Evolutionary conservation across 2,113 vertebrate genomes (phyloP).

Genomic region (Nothoprocta pentlandii): DNA sequence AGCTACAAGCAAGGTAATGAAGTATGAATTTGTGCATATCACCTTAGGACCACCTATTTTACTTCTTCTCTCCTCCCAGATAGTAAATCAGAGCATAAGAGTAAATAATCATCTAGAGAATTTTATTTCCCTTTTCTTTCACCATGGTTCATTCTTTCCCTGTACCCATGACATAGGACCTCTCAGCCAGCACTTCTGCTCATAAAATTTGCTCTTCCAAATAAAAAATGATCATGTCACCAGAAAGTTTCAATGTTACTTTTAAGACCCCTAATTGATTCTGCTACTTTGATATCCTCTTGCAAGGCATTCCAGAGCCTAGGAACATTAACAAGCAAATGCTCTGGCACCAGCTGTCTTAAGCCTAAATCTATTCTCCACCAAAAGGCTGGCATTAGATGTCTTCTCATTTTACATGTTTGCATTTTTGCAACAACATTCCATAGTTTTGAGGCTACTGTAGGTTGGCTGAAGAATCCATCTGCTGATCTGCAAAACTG

Average conservation of each 20-base stretch:
- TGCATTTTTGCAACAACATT: constrained; percentile 65
- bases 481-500: not conserved
- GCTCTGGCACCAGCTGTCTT: constrained; percentile 69
- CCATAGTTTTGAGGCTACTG: constrained; percentile 32
- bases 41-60: not conserved
- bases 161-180: not conserved
- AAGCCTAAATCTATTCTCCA: constrained; percentile 66
- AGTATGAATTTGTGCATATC: not conserved
- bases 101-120: not conserved
- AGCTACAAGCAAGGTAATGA: not conserved
- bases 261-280: constrained; percentile 51
- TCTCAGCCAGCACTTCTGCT: not conserved
- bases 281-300: constrained; percentile 44
- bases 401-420: constrained; percentile 62
- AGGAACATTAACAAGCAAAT: constrained; percentile 31
- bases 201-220: not conserved
- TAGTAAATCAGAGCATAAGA: not conserved
- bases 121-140: not conserved
- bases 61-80: not conserved
- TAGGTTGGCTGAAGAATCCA: not conserved
- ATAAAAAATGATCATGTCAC: constrained; percentile 1
- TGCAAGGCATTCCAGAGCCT: constrained; percentile 56
- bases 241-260: constrained; percentile 6
- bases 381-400: constrained; percentile 53
- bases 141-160: not conserved